Percentiles rank a stretch among this genome's conserved stretches.
Evolutionary conservation across 2,888 invertebrate species (phyloP).

Genomic region (Subacronicta megacephala): DNA sequence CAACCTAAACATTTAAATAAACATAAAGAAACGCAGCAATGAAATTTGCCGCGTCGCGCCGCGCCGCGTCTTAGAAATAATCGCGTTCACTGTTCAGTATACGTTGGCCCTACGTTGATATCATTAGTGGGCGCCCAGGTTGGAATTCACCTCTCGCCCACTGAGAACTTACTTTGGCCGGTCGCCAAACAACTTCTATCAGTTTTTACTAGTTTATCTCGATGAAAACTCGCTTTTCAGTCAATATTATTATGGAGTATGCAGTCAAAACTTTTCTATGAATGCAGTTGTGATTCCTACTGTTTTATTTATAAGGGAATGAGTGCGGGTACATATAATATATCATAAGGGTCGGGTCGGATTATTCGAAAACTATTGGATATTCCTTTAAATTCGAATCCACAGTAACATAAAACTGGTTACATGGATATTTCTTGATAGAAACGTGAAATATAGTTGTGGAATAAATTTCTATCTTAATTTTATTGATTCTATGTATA

Average conservation of each 20-base stretch:
- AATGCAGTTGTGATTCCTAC: not conserved
- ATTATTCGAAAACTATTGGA: no score
- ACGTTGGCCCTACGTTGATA: conserved; percentile 28
- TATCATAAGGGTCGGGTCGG: no score
- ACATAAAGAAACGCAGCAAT: not conserved
- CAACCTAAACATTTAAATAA: no score
- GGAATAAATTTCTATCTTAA: no score
- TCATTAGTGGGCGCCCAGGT: conserved; percentile 56
- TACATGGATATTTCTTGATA: no score
- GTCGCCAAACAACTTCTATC: conserved; percentile 53
- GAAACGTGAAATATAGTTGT: no score
- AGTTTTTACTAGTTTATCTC: conserved; percentile 44
- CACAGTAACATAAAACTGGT: no score
- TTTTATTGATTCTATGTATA: no score
- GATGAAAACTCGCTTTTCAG: conserved; percentile 22
- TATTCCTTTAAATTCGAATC: no score
- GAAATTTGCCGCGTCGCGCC: not conserved
- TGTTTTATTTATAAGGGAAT: not conserved
- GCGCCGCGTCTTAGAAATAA: no score
- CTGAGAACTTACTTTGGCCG: conserved; percentile 54
- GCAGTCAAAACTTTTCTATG: conserved; percentile 1
- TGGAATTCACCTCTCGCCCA: conserved; percentile 53
- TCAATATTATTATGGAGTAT: conserved; percentile 21
- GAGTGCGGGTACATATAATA: no score
- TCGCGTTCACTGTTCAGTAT: conserved; percentile 5